Percentiles rank a stretch among this genome's conserved stretches.
These are phyloP conservation scores for Eueides isabella DNA, from an alignment of 1,140 invertebrate genomes.

Conservation along the genomic window DNA sequence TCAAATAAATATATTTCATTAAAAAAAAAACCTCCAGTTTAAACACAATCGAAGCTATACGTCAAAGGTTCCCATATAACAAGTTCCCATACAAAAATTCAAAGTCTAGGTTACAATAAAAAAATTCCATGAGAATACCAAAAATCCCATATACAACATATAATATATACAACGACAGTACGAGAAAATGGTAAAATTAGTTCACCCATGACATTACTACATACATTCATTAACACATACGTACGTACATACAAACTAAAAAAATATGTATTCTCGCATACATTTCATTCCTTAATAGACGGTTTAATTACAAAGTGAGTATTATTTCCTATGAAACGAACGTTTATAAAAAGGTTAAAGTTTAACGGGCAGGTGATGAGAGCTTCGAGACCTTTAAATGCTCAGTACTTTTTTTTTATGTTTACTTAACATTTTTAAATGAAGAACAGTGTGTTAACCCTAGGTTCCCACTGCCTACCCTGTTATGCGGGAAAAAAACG, in stretches of 20 bases:
- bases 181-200: neutral
- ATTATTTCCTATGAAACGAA: neutral
- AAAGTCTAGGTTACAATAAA: neutral
- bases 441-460: too few species aligned
- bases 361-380: neutral
- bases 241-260: neutral
- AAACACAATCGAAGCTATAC: too few species aligned
- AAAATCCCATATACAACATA: neutral
- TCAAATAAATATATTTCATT: too few species aligned
- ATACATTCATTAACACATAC: neutral
- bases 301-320: neutral
- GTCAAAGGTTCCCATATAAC: too few species aligned
- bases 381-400: neutral
- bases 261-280: neutral
- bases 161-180: too few species aligned
- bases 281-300: neutral
- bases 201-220: constrained; percentile 1
- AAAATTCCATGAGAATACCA: neutral
- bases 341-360: neutral
- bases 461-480: too few species aligned
- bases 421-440: neutral
- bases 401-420: neutral
- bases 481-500: too few species aligned
- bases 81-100: too few species aligned
- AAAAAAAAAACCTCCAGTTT: too few species aligned